Percentiles rank a stretch among this genome's conserved stretches.
phyloP scores from a whole-genome alignment of 2,888 invertebrate species.

The Steinernema scapterisci region DNA sequence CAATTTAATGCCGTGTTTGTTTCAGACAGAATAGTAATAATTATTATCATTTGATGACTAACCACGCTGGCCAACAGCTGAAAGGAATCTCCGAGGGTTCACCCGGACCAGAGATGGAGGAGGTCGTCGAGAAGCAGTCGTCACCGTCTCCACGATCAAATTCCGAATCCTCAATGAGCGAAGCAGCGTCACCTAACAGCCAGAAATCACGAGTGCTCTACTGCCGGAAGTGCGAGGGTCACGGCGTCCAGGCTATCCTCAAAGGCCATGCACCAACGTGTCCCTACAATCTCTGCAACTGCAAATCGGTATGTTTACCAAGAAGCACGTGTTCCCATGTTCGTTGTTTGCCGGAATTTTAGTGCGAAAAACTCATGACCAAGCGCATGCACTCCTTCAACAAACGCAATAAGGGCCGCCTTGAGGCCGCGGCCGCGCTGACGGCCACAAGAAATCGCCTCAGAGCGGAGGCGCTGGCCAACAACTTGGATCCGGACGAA shows the following conservation, averaged over 20 bases:
- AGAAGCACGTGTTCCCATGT: background rate
- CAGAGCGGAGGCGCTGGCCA: slow-evolving; percentile 10
- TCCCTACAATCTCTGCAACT: slow-evolving; percentile 56
- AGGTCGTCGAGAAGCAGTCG: slow-evolving; percentile 3
- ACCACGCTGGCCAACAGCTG: slow-evolving; percentile 25
- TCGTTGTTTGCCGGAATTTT: slow-evolving; percentile 33
- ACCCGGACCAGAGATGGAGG: slow-evolving; percentile 6
- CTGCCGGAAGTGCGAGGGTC: slow-evolving; percentile 64
- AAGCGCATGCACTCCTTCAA: slow-evolving; percentile 55
- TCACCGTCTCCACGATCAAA: background rate
- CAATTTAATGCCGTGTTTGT: background rate
- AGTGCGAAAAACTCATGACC: slow-evolving; percentile 53
- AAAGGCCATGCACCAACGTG: slow-evolving; percentile 60
- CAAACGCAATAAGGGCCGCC: slow-evolving; percentile 46
- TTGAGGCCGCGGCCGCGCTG: slow-evolving; percentile 8
- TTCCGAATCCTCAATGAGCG: background rate
- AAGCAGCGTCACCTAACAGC: background rate
- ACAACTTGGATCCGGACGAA: slow-evolving; percentile 19
- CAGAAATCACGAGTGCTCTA: slow-evolving; percentile 40
- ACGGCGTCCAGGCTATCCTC: slow-evolving; percentile 50
- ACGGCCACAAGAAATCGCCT: slow-evolving; percentile 11
- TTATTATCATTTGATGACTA: slow-evolving; percentile 25
- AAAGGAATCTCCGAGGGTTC: slow-evolving; percentile 27
- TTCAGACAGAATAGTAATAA: slow-evolving; percentile 1
- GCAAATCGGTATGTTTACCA: slow-evolving; percentile 51